Conservation (phyloP, 1,140 invertebrate genomes). For the Aporrectodea caliginosa region DNA sequence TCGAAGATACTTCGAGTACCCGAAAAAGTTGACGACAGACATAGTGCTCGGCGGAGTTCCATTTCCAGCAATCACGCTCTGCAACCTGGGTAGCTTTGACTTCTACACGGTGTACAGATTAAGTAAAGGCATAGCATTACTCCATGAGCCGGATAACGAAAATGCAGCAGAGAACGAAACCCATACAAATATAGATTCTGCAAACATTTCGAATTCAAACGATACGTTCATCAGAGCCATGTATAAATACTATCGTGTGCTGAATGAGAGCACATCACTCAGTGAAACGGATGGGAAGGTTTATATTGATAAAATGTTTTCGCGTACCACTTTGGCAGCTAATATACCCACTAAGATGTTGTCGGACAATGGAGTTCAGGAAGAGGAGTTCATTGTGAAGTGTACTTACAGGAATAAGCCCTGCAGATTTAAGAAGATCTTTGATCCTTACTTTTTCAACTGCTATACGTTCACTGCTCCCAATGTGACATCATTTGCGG, state of each 20-base stretch:
- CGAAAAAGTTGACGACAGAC: background rate
- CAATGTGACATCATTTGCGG: background rate
- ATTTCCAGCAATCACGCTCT: background rate
- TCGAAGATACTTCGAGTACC: background rate
- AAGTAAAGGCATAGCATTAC: background rate
- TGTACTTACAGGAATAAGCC: background rate
- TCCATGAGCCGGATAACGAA: background rate
- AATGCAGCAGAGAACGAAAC: background rate
- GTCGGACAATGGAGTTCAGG: background rate
- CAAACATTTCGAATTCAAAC: too few species aligned
- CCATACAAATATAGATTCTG: background rate
- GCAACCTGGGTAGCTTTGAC: background rate
- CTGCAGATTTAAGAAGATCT: slow-evolving; percentile 17
- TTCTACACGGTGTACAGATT: background rate
- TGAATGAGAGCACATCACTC: background rate
- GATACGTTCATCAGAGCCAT: background rate
- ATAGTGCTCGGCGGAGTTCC: background rate
- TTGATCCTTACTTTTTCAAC: slow-evolving; percentile 11
- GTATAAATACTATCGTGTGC: background rate
- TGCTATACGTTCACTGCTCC: slow-evolving; percentile 6
- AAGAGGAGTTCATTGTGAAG: background rate
- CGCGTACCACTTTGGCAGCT: background rate
- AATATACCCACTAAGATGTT: background rate
- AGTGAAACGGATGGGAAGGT: background rate
- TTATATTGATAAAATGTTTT: background rate